phyloP scores from a whole-genome alignment of 2,797 vertebrate genomes.

The Sphenodon punctatus region DNA sequence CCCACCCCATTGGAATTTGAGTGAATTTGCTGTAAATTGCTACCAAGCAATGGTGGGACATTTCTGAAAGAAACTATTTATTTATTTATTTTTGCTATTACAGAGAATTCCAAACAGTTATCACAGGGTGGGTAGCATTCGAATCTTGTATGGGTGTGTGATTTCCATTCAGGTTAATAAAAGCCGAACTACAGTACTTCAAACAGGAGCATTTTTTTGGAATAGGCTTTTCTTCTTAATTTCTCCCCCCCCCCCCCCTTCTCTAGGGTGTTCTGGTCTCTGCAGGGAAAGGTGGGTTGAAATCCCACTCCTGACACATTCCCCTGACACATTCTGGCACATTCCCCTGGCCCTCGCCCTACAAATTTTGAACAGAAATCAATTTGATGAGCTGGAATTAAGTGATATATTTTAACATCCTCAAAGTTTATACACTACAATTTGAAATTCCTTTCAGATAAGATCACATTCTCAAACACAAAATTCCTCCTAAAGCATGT shows the following conservation, averaged over 20 bases:
- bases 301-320: too few relatives aligned
- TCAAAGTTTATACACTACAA: neutral
- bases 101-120: neutral
- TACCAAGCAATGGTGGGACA: neutral
- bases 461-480: neutral
- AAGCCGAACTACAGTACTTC: neutral
- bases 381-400: neutral
- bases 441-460: neutral
- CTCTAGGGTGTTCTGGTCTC: too few relatives aligned
- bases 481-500: neutral
- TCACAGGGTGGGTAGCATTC: neutral
- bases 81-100: neutral
- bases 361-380: neutral
- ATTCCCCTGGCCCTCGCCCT: too few relatives aligned
- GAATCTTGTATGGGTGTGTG: neutral
- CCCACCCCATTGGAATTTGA: neutral
- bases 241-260: too few relatives aligned
- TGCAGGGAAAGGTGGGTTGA: too few relatives aligned
- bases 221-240: neutral
- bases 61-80: neutral
- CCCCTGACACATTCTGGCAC: too few relatives aligned
- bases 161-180: neutral
- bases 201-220: neutral
- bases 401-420: neutral
- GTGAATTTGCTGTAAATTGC: neutral